Percentiles rank a stretch among this genome's conserved stretches.
phyloP scores from a whole-genome alignment of 2,888 invertebrate species.

The Microplitis deprimator region DNA sequence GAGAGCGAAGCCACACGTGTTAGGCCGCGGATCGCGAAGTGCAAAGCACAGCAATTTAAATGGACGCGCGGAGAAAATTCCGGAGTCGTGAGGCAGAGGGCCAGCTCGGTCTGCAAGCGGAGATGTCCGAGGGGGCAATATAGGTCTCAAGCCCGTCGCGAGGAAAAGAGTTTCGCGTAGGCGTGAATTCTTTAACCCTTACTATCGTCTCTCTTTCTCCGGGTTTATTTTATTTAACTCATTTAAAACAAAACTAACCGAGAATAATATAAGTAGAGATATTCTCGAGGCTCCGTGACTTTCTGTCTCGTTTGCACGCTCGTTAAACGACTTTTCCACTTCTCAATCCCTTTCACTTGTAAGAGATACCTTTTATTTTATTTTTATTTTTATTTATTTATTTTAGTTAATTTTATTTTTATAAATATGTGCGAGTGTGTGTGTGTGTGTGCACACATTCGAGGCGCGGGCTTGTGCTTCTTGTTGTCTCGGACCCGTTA shows the following conservation, averaged over 20 bases:
- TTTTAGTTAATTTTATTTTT: conserved; percentile 34
- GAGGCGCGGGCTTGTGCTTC: conserved; percentile 22
- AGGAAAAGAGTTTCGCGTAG: conserved; percentile 61
- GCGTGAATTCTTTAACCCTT: conserved; percentile 67
- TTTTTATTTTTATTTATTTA: conserved; percentile 27
- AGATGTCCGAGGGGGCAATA: background rate
- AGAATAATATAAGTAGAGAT: background rate
- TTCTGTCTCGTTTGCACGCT: conserved; percentile 25
- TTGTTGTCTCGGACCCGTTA: conserved; percentile 58
- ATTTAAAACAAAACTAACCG: conserved; percentile 18
- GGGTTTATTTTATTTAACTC: conserved; percentile 35
- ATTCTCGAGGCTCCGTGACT: conserved; percentile 24
- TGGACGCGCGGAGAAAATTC: background rate
- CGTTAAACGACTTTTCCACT: conserved; percentile 32
- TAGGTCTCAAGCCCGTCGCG: conserved; percentile 9
- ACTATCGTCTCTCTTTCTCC: conserved; percentile 57
- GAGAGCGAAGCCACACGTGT: no score
- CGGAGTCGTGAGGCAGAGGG: background rate
- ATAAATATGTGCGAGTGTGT: background rate
- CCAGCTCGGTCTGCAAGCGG: background rate
- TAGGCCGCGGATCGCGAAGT: background rate
- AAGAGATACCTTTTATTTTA: conserved; percentile 23
- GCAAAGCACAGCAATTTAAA: no score
- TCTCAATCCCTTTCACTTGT: conserved; percentile 43
- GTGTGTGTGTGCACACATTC: conserved; percentile 17